These are phyloP conservation scores for Andrena bucephala DNA, from an alignment of 2,888 invertebrate genomes.

Conservation along the genomic window DNA sequence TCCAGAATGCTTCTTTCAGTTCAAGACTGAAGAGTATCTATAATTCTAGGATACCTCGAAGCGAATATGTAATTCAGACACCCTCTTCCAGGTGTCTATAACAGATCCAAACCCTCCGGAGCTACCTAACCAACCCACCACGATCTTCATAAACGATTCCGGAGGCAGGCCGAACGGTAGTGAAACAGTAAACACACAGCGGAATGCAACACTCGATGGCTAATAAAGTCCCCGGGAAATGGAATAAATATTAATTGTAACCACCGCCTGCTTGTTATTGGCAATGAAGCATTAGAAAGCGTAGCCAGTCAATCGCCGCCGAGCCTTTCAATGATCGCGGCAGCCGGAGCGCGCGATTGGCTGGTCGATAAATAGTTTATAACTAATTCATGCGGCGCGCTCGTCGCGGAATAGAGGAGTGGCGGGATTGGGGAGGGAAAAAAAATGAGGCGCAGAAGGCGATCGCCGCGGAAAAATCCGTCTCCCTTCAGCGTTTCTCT, in stretches of 20 bases:
- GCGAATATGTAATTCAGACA: too few species aligned
- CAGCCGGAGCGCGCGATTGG: not conserved
- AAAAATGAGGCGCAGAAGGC: slow-evolving; percentile 2
- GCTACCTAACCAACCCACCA: too few species aligned
- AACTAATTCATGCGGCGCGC: slow-evolving; percentile 12
- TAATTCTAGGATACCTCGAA: too few species aligned
- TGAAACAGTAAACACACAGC: too few species aligned
- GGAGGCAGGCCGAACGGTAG: too few species aligned
- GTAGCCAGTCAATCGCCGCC: slow-evolving; percentile 4
- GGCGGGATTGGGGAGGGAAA: slow-evolving; percentile 22
- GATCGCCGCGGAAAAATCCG: slow-evolving; percentile 25
- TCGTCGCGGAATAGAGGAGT: slow-evolving; percentile 28
- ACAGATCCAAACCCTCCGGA: too few species aligned
- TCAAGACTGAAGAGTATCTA: too few species aligned
- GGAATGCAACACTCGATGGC: not conserved
- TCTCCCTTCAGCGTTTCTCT: slow-evolving; percentile 33
- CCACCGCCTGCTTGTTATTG: slow-evolving; percentile 10
- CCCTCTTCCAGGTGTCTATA: too few species aligned
- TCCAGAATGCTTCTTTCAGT: too few species aligned
- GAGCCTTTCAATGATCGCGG: slow-evolving; percentile 11
- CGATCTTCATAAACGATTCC: too few species aligned
- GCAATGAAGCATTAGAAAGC: slow-evolving; percentile 29
- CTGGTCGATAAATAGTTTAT: slow-evolving; percentile 49
- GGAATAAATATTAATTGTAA: not conserved
- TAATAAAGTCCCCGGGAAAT: not conserved